These are phyloP conservation scores for Coluber constrictor DNA, from an alignment of 2,797 vertebrate genomes.

Conservation along the genomic window DNA sequence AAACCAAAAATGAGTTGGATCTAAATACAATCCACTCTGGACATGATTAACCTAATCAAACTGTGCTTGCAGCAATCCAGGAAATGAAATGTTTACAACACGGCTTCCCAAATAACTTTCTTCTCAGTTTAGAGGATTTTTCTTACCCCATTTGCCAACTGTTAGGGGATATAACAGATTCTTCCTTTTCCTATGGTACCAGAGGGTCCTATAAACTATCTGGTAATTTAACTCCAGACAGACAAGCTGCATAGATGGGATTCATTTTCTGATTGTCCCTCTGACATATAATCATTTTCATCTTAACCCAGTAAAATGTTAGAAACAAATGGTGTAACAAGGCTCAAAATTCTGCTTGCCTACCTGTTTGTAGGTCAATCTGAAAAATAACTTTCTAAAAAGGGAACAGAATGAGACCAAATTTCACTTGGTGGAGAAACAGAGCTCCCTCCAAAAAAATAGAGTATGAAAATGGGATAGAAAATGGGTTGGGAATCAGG, in stretches of 20 bases:
- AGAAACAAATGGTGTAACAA: background rate
- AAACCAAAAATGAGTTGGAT: background rate
- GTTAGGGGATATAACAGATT: conserved; percentile 47
- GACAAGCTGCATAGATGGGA: background rate
- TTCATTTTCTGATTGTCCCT: background rate
- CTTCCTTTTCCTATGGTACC: background rate
- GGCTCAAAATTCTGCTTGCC: background rate
- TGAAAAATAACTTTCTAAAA: background rate
- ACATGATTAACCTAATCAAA: background rate
- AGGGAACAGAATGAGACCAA: background rate
- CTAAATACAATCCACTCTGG: background rate
- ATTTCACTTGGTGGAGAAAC: background rate
- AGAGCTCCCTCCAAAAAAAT: background rate
- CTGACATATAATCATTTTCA: background rate
- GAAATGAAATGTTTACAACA: conserved; percentile 39
- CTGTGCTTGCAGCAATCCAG: conserved; percentile 30
- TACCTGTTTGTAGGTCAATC: background rate
- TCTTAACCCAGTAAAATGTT: background rate
- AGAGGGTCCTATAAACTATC: background rate
- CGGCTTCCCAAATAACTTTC: conserved; percentile 31
- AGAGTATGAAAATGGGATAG: background rate
- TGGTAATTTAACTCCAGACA: background rate
- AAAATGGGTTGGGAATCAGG: background rate
- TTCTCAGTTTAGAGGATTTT: conserved; percentile 3
- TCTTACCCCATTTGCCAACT: conserved; percentile 32